Evolutionary conservation across 2,797 vertebrate genomes (phyloP).

Genomic region (Diglossa cyanea): DNA sequence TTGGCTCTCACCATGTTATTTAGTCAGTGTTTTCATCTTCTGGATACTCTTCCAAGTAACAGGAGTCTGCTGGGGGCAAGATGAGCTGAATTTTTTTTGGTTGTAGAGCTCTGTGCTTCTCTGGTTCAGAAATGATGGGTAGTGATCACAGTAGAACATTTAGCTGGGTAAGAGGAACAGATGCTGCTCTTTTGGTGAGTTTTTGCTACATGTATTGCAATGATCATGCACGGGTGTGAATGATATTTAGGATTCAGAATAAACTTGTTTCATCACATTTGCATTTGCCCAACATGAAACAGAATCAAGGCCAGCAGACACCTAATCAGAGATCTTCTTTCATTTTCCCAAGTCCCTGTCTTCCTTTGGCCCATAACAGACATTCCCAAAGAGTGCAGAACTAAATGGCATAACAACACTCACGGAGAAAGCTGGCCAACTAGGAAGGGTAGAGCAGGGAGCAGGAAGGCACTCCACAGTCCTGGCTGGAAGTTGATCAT

Average conservation of each 20-base stretch:
- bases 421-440: background rate
- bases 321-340: background rate
- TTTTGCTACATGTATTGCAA: background rate
- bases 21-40: background rate
- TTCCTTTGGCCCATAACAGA: background rate
- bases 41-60: background rate
- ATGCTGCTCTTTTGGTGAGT: background rate
- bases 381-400: background rate
- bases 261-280: background rate
- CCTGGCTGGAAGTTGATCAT: background rate
- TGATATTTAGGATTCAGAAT: background rate
- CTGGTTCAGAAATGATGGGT: background rate
- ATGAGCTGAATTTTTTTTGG: background rate
- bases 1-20: background rate
- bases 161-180: background rate
- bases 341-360: background rate
- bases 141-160: background rate
- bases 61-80: background rate
- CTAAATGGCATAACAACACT: background rate
- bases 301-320: background rate
- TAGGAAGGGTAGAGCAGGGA: background rate
- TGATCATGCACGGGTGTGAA: background rate
- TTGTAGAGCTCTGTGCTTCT: background rate
- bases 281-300: background rate
- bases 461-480: background rate